Evolutionary conservation across 1,140 invertebrate genomes (phyloP).

Genomic region (Meloidogyne chitwoodi): DNA sequence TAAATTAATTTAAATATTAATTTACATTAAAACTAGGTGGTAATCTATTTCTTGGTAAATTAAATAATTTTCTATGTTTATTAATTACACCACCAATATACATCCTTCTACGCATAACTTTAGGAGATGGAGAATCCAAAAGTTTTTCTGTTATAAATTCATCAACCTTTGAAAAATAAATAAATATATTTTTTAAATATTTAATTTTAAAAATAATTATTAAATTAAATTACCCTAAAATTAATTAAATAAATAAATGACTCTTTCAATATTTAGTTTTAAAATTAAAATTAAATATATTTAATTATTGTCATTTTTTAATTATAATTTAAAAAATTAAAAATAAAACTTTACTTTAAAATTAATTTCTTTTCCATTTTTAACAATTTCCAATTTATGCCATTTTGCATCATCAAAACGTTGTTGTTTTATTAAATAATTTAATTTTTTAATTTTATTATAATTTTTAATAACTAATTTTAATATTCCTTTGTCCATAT

Average conservation of each 20-base stretch:
- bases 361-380: constrained; percentile 36
- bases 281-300: too few relatives aligned
- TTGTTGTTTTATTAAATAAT: constrained; percentile 34
- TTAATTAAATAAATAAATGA: too few relatives aligned
- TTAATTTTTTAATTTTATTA: constrained; percentile 41
- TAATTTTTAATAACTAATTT: constrained; percentile 47
- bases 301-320: too few relatives aligned
- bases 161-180: constrained; percentile 39
- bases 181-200: neutral
- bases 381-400: constrained; percentile 47
- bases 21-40: constrained; percentile 1
- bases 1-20: neutral
- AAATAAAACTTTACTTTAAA: constrained; percentile 17
- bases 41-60: constrained; percentile 17
- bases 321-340: neutral
- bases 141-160: constrained; percentile 31
- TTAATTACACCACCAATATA: constrained; percentile 59
- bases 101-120: constrained; percentile 54
- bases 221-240: too few relatives aligned
- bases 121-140: constrained; percentile 45
- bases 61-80: constrained; percentile 44
- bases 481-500: constrained; percentile 48
- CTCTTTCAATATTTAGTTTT: too few relatives aligned
- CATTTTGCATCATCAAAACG: constrained; percentile 54
- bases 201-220: neutral